Conservation (phyloP, 2,113 vertebrate genomes). For the Melanotaenia duboulayi region DNA sequence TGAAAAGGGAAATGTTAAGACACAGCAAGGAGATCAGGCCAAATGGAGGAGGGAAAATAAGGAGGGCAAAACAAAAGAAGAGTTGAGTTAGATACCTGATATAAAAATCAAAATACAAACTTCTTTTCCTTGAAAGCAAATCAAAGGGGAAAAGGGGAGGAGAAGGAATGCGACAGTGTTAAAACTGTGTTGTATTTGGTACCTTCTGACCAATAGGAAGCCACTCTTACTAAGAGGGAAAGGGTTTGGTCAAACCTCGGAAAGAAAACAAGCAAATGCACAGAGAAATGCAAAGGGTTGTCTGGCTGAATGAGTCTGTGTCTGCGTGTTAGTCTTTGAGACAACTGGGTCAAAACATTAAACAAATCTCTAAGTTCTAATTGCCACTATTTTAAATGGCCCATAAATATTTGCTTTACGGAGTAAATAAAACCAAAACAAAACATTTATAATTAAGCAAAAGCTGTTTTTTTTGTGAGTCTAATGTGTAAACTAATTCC, state of each 20-base stretch:
- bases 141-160: slow-evolving; percentile 79
- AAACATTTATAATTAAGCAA: not conserved
- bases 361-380: not conserved
- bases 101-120: slow-evolving; percentile 96
- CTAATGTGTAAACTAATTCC: not conserved
- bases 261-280: slow-evolving; percentile 55
- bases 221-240: slow-evolving; percentile 36
- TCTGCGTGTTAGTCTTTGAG: not conserved
- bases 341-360: not conserved
- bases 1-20: slow-evolving; percentile 68
- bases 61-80: slow-evolving; percentile 44
- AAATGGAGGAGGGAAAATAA: slow-evolving; percentile 45
- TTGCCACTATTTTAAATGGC: not conserved
- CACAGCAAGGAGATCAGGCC: slow-evolving; percentile 66
- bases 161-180: slow-evolving; percentile 77
- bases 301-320: slow-evolving; percentile 2
- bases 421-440: not conserved
- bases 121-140: slow-evolving; percentile 93
- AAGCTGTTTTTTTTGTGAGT: not conserved
- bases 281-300: slow-evolving; percentile 32
- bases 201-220: slow-evolving; percentile 62
- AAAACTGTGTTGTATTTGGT: slow-evolving; percentile 58
- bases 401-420: not conserved
- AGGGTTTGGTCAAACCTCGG: slow-evolving; percentile 44
- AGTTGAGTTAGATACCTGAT: slow-evolving; percentile 88